Evolutionary conservation across 2,797 vertebrate species (phyloP).

Genomic region (Rhadinocentrus ornatus): DNA sequence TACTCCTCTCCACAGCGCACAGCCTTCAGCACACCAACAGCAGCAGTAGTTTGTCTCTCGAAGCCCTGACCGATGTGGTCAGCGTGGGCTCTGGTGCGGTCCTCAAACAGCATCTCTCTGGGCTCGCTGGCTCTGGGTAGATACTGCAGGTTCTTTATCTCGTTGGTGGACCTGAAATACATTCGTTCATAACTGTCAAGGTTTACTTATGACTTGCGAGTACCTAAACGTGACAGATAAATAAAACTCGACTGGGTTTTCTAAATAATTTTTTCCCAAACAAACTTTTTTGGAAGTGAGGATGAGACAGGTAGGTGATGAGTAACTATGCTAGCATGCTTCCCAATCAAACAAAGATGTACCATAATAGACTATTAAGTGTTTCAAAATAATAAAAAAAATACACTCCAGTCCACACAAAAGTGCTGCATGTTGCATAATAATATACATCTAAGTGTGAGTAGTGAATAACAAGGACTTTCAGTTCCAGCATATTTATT

Average conservation of each 20-base stretch:
- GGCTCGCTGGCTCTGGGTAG: constrained; percentile 97
- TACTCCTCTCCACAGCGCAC: constrained; percentile 96
- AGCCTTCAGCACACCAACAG: constrained; percentile 97
- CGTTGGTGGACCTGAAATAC: constrained; percentile 94
- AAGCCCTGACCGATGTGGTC: constrained; percentile 99
- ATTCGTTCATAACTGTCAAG: constrained; percentile 23
- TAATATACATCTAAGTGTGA: not conserved
- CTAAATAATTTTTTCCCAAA: not conserved
- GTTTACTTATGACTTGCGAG: not conserved
- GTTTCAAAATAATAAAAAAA: no score
- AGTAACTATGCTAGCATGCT: not conserved
- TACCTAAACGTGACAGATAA: not conserved
- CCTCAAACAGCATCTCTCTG: constrained; percentile 98
- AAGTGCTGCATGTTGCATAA: not conserved
- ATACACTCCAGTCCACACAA: not conserved
- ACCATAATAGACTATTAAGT: not conserved
- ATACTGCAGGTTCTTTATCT: constrained; percentile 99
- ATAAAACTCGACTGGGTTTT: not conserved
- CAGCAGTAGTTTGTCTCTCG: constrained; percentile 96
- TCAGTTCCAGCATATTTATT: not conserved
- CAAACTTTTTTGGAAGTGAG: not conserved
- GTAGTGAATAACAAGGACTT: no score
- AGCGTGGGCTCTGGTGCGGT: constrained; percentile 96
- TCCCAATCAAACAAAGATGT: not conserved
- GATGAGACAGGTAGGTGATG: not conserved